phyloP scores from a whole-genome alignment of 2,888 invertebrate genomes.

The Tiphia femorata region DNA sequence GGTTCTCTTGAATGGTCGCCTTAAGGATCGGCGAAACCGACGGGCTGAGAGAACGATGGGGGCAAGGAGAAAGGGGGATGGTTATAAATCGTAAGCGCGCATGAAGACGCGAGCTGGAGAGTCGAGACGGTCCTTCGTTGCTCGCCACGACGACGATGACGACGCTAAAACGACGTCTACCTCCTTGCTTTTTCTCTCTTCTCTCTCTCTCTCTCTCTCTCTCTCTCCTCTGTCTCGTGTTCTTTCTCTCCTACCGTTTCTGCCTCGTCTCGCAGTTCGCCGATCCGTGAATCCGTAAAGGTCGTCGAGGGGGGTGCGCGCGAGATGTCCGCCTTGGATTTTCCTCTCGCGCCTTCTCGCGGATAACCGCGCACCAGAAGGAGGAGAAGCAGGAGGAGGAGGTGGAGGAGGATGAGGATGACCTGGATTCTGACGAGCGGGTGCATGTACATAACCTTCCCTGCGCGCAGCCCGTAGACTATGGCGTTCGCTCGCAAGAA shows the following conservation, averaged over 20 bases:
- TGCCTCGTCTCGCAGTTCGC: conserved; percentile 4
- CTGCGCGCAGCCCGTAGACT: no score
- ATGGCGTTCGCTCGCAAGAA: no score
- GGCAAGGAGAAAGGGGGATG: conserved; percentile 29
- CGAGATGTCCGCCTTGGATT: conserved; percentile 13
- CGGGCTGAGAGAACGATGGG: no score
- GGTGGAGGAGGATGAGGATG: conserved; percentile 8
- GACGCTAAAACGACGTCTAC: conserved; percentile 28
- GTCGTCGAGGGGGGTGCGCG: conserved; percentile 21
- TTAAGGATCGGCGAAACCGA: conserved; percentile 27
- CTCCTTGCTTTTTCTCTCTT: not conserved
- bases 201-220: not conserved
- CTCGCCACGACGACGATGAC: no score
- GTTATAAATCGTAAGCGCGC: conserved; percentile 62
- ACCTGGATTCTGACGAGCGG: conserved; percentile 12
- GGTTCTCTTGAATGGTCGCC: no score
- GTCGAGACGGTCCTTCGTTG: conserved; percentile 32
- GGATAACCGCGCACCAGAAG: no score
- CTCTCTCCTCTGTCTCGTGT: not conserved
- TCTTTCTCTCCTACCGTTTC: not conserved
- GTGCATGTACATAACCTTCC: no score
- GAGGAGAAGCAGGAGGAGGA: no score
- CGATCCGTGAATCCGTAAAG: conserved; percentile 34
- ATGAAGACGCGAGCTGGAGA: conserved; percentile 56
- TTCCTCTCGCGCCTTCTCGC: conserved; percentile 18